These are phyloP conservation scores for Lampropteryx suffumata DNA, from an alignment of 2,888 invertebrate genomes.

Conservation along the genomic window DNA sequence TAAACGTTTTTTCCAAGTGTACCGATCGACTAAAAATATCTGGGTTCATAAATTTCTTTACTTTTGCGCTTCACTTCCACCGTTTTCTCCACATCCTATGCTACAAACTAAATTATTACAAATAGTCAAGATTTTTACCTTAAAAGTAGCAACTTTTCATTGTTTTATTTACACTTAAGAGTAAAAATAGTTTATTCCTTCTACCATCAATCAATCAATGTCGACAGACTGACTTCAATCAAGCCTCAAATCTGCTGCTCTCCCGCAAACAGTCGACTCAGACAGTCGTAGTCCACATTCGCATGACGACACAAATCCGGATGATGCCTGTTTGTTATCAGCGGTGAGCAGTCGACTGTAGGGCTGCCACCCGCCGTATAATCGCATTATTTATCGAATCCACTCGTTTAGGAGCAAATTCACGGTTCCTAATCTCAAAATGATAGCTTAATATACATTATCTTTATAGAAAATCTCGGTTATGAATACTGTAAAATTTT, in stretches of 20 bases:
- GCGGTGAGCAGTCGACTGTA: slow-evolving; percentile 73
- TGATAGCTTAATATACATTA: background rate
- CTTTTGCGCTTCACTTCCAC: too few species aligned
- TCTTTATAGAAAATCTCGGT: background rate
- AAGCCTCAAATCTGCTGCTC: slow-evolving; percentile 6
- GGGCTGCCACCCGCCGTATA: slow-evolving; percentile 62
- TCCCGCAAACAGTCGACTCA: slow-evolving; percentile 9
- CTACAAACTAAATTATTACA: too few species aligned
- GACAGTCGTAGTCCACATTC: slow-evolving; percentile 42
- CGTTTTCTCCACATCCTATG: too few species aligned
- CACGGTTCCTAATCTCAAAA: slow-evolving; percentile 24
- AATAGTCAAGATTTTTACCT: too few species aligned
- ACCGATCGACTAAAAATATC: too few species aligned
- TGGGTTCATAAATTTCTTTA: too few species aligned
- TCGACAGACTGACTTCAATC: background rate
- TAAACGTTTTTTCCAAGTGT: too few species aligned
- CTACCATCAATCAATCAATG: background rate
- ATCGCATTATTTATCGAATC: slow-evolving; percentile 70
- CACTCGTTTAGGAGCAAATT: slow-evolving; percentile 54
- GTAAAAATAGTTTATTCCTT: too few species aligned
- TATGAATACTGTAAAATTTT: too few species aligned
- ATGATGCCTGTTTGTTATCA: slow-evolving; percentile 82
- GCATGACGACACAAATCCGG: slow-evolving; percentile 82
- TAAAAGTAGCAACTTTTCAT: too few species aligned
- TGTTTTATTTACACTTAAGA: too few species aligned